Evolutionary conservation across 2,113 vertebrate genomes (phyloP).

Genomic region (Ceuthmochares aereus): DNA sequence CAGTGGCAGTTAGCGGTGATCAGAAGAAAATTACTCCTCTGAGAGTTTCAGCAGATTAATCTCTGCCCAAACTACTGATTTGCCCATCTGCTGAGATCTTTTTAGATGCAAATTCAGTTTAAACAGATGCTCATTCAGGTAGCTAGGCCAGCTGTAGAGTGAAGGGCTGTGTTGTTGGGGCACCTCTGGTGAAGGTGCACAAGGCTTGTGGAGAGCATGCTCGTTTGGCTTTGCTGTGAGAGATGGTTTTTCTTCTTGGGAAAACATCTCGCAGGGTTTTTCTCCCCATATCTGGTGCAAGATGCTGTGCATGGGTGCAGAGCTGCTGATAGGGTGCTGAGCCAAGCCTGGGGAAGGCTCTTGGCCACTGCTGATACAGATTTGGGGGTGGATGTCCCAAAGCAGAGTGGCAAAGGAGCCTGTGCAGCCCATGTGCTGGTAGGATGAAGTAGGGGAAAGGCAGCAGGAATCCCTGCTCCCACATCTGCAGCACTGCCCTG

Average conservation of each 20-base stretch:
- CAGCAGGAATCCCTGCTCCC: fast-evolving
- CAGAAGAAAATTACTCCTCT: neutral
- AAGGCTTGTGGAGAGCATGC: fast-evolving
- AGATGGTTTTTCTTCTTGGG: neutral
- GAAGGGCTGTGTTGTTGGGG: neutral
- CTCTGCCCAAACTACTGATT: neutral
- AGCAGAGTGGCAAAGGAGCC: neutral
- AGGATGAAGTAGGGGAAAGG: neutral
- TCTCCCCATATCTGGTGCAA: neutral
- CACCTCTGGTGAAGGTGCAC: fast-evolving
- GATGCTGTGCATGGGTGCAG: neutral
- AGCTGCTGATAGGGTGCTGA: fast-evolving
- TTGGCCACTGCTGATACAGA: fast-evolving
- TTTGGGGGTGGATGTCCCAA: neutral
- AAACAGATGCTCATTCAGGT: fast-evolving
- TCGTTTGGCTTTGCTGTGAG: neutral
- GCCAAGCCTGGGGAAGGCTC: neutral
- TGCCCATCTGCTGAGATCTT: neutral
- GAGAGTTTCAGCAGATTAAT: neutral
- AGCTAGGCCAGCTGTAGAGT: fast-evolving
- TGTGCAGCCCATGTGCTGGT: too few species aligned
- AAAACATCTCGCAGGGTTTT: neutral
- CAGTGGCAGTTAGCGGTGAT: neutral
- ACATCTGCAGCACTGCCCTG: fast-evolving
- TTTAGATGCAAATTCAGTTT: neutral